Evolutionary conservation across 1,140 invertebrate genomes (phyloP).

Genomic region (Scaptomyza pallida): DNA sequence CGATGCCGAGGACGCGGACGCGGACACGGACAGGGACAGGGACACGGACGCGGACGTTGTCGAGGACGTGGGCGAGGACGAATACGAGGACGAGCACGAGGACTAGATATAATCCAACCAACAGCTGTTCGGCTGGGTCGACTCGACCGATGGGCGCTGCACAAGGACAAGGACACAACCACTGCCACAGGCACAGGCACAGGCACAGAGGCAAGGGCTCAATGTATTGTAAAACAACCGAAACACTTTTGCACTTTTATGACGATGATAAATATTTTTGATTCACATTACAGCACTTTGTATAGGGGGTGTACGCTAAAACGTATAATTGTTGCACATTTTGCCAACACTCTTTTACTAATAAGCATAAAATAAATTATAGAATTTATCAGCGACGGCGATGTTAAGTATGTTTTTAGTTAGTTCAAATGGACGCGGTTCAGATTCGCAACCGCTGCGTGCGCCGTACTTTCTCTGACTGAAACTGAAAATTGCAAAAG

Average conservation of each 20-base stretch:
- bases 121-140: constrained; percentile 69
- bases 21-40: constrained; percentile 4
- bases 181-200: constrained; percentile 45
- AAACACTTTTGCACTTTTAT: constrained; percentile 1
- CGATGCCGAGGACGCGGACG: constrained; percentile 23
- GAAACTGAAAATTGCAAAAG: constrained; percentile 62
- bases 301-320: not conserved
- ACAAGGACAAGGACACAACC: constrained; percentile 77
- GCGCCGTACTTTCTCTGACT: constrained; percentile 78
- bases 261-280: not conserved
- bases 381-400: constrained; percentile 20
- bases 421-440: constrained; percentile 39
- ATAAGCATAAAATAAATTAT: constrained; percentile 10
- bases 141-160: constrained; percentile 57
- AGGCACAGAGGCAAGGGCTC: constrained; percentile 24
- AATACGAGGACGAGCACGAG: constrained; percentile 23
- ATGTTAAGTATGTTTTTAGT: constrained; percentile 34
- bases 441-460: constrained; percentile 65
- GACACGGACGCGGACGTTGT: constrained; percentile 13
- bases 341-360: not conserved
- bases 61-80: constrained; percentile 25
- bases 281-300: not conserved
- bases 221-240: constrained; percentile 13
- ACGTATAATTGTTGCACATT: constrained; percentile 28
- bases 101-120: constrained; percentile 39